These are phyloP conservation scores for Asteroscopus sphinx DNA, from an alignment of 2,888 invertebrate genomes.

Conservation along the genomic window DNA sequence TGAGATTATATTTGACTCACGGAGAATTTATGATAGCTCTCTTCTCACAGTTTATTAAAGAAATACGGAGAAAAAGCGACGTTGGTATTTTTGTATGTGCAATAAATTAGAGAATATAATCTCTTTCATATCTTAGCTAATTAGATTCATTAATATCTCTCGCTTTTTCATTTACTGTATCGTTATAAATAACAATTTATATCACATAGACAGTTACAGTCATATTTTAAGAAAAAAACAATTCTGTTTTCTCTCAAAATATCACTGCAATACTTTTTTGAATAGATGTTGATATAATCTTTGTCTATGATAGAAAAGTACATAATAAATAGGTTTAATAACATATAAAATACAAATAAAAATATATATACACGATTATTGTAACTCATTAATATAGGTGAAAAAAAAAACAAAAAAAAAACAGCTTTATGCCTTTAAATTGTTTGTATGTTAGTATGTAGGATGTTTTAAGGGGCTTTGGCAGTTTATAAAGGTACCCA, in stretches of 20 bases:
- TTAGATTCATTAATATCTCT: constrained; percentile 82
- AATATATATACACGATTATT: constrained; percentile 89
- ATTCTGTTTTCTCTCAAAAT: constrained; percentile 57
- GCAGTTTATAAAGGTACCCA: constrained; percentile 79
- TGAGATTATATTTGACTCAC: constrained; percentile 53
- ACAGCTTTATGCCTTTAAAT: constrained; percentile 88
- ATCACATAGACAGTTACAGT: constrained; percentile 63
- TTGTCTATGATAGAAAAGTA: constrained; percentile 87
- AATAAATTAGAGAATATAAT: constrained; percentile 82
- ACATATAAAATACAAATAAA: constrained; percentile 88
- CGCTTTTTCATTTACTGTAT: constrained; percentile 81
- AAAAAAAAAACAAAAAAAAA: constrained; percentile 81
- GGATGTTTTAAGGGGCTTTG: constrained; percentile 76
- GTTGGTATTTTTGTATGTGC: constrained; percentile 87
- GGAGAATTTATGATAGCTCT: constrained; percentile 59
- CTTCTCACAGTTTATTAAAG: constrained; percentile 56
- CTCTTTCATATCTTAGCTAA: constrained; percentile 88
- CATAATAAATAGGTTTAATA: constrained; percentile 85
- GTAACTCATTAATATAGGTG: constrained; percentile 85
- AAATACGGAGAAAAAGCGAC: constrained; percentile 61
- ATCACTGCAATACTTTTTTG: constrained; percentile 66
- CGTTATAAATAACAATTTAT: constrained; percentile 68
- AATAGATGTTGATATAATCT: constrained; percentile 87
- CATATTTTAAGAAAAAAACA: constrained; percentile 61
- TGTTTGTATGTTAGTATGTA: constrained; percentile 86